A percentile compares a stretch with the other conserved stretches of the same genome.
Evolutionary conservation across 1,140 invertebrate species (phyloP).

Genomic region (Epicauta chinensis): DNA sequence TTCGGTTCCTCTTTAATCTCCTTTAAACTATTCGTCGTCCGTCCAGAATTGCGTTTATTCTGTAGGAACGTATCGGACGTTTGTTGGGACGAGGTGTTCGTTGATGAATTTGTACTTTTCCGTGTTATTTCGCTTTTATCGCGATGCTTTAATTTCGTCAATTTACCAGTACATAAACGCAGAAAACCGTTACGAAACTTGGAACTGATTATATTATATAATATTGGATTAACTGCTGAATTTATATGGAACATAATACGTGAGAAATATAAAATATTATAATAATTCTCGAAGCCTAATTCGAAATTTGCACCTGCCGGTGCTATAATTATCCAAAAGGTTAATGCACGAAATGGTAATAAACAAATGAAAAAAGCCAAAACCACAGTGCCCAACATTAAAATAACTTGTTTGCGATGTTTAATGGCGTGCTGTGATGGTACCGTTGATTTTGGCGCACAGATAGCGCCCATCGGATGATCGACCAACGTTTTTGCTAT

Average conservation of each 20-base stretch:
- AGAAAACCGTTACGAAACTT: slow-evolving; percentile 82
- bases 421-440: slow-evolving; percentile 46
- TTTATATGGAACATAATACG: slow-evolving; percentile 84
- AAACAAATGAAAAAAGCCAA: slow-evolving; percentile 87
- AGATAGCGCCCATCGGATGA: slow-evolving; percentile 51
- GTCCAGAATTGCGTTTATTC: slow-evolving; percentile 25
- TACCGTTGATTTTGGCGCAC: slow-evolving; percentile 37
- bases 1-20: slow-evolving; percentile 29
- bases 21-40: slow-evolving; percentile 30
- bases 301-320: slow-evolving; percentile 53
- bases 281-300: slow-evolving; percentile 73
- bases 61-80: slow-evolving; percentile 37
- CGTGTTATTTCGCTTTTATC: slow-evolving; percentile 33
- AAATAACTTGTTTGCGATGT: slow-evolving; percentile 71
- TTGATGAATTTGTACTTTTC: slow-evolving; percentile 39
- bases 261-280: slow-evolving; percentile 78
- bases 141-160: slow-evolving; percentile 13
- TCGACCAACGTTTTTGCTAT: slow-evolving; percentile 79
- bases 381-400: slow-evolving; percentile 86
- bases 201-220: slow-evolving; percentile 87
- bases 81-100: slow-evolving; percentile 37
- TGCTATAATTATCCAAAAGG: slow-evolving; percentile 75
- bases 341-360: slow-evolving; percentile 78
- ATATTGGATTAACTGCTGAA: slow-evolving; percentile 83
- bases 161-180: slow-evolving; percentile 47